Evolutionary conservation across 2,113 vertebrate genomes (phyloP).

Genomic region (Ahaetulla prasina): DNA sequence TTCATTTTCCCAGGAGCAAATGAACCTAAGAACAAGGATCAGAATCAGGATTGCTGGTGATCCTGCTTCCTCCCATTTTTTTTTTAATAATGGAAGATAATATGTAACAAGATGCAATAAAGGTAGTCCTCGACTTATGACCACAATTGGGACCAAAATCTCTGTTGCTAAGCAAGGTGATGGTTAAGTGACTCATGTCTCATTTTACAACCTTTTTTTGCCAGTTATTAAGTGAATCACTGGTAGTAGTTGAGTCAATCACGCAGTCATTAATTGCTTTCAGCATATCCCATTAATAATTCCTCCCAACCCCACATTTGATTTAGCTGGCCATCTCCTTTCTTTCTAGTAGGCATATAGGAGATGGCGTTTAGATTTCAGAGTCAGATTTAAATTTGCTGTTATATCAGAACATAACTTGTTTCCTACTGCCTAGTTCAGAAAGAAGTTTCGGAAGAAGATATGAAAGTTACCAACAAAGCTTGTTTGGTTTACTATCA

Average conservation of each 20-base stretch:
- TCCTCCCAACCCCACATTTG: neutral
- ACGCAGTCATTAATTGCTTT: neutral
- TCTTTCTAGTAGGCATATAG: neutral
- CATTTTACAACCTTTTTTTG: neutral
- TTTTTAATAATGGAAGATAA: neutral
- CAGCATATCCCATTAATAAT: neutral
- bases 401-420: neutral
- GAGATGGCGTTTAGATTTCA: neutral
- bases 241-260: too few relatives aligned
- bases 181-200: neutral
- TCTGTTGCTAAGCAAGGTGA: neutral
- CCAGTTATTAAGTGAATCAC: neutral
- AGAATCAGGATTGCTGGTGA: conserved; percentile 31
- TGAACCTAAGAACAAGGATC: conserved; percentile 26
- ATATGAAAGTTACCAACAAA: neutral
- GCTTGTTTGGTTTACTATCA: neutral
- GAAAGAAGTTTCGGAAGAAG: neutral
- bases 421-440: neutral
- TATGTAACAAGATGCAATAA: neutral
- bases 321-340: neutral
- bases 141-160: neutral
- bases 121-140: neutral
- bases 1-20: conserved; percentile 31
- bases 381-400: neutral
- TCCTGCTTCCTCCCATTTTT: neutral